Base-by-base conservation (phyloP, 2,113 vertebrate genomes). In the Daphoenositta chrysoptera region DNA sequence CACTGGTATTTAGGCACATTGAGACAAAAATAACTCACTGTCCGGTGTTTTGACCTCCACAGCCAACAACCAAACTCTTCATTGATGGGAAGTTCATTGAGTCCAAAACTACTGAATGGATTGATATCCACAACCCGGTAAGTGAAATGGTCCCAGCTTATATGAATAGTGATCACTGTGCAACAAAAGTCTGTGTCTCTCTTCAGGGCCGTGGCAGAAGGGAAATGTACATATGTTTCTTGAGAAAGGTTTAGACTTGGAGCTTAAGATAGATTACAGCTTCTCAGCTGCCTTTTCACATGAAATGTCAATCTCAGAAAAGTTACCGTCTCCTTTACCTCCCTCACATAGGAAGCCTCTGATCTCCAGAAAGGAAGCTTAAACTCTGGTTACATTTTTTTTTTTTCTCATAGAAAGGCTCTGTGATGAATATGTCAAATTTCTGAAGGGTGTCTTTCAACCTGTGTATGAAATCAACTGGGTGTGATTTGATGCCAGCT, bases 31-130 rank as follows among this genome's bases (percentile, higher is more conserved):
- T 44, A 81, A 45, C 37, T 68, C 68, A 91, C 42, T 87, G 80
- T 86, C 30, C 84, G 23, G 19, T 61, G 61, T 92, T 91, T 95
- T 89, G 33, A 93, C 77, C 92, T 66, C 82, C 93, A 50, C 95
- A 99, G 99, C 98, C 99, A 91, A 98, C 98, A 92, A 99, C 99
- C 64, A 99, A 99, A 96, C 98, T 99, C 93, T 99, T 99, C 96
- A 99, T 99, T 75, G 98, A 99, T 98, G 99, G 99, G 45, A 99
- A 99, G 95, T 99, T 99, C 96, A 94, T 99, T 48, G 99, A 99
- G 85, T 99, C 99, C 94, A 99, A 98, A 98, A 99, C 97, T 47
- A 98, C 99, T 48, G 99, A 99, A 97, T 99, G 99, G 99, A 98
- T 99, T 28, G 98, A 99, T 96, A 98, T 99, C 95, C 98, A 99